phyloP scores from a whole-genome alignment of 1,140 invertebrate species.

The Sipha flava region DNA sequence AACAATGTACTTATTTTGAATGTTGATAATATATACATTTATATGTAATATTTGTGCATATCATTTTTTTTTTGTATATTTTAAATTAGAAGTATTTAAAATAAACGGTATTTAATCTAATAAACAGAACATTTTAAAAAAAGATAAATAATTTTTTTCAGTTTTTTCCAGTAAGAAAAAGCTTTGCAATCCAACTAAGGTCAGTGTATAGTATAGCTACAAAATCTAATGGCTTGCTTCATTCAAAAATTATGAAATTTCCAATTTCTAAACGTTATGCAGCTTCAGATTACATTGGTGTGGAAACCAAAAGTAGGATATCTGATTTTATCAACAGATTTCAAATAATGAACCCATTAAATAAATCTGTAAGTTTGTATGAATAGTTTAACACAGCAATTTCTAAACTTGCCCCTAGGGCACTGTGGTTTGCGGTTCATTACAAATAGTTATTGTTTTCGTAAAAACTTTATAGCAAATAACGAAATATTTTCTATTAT shows the following conservation, averaged over 20 bases:
- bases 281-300: not conserved
- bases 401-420: not conserved
- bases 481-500: too few species aligned
- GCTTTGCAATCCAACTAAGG: not conserved
- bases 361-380: not conserved
- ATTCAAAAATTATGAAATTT: not conserved
- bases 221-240: not conserved
- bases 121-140: too few species aligned
- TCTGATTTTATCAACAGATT: not conserved
- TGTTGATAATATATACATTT: too few species aligned
- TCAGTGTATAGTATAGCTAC: not conserved
- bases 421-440: too few species aligned
- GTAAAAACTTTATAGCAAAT: too few species aligned
- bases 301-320: not conserved
- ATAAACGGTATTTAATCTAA: too few species aligned
- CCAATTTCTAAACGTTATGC: not conserved
- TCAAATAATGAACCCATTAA: conserved; percentile 10
- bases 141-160: not conserved
- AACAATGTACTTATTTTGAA: too few species aligned
- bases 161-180: not conserved
- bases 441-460: too few species aligned
- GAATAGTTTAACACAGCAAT: not conserved
- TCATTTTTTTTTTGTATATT: too few species aligned
- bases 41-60: too few species aligned
- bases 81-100: too few species aligned